A percentile compares a stretch with the other conserved stretches of the same genome.
Conservation (phyloP, 2,888 invertebrate genomes). For the Aspidapion aeneum region DNA sequence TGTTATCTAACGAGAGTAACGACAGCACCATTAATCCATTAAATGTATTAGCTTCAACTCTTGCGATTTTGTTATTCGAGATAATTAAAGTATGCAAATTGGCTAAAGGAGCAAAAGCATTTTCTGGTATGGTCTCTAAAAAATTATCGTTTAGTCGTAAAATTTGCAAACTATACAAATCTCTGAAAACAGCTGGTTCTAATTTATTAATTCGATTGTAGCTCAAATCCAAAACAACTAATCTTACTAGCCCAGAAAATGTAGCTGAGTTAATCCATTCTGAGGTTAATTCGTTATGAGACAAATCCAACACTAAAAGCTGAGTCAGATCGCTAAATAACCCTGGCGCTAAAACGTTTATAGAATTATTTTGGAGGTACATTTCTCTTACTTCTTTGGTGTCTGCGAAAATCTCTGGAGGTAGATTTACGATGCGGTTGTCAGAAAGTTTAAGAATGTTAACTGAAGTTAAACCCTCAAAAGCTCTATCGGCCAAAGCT, state of each 20-base stretch:
- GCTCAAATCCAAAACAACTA: slow-evolving; percentile 74
- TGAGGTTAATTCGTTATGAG: slow-evolving; percentile 74
- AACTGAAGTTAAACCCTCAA: slow-evolving; percentile 70
- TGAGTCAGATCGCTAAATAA: slow-evolving; percentile 73
- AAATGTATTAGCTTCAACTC: slow-evolving; percentile 72
- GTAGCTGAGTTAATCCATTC: slow-evolving; percentile 82
- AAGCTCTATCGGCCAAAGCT: slow-evolving; percentile 72
- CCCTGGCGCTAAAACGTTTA: slow-evolving; percentile 76
- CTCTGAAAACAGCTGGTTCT: slow-evolving; percentile 72
- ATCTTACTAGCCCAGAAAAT: slow-evolving; percentile 70
- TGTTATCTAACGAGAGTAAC: slow-evolving; percentile 75
- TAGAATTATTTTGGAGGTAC: slow-evolving; percentile 77
- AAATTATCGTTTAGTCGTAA: slow-evolving; percentile 76
- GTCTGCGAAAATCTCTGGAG: slow-evolving; percentile 78
- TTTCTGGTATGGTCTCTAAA: slow-evolving; percentile 72
- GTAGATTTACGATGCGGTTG: slow-evolving; percentile 76
- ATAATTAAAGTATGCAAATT: slow-evolving; percentile 79
- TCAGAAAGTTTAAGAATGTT: slow-evolving; percentile 74
- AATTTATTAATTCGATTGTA: slow-evolving; percentile 72
- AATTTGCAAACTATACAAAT: slow-evolving; percentile 75
- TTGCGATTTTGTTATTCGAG: slow-evolving; percentile 74
- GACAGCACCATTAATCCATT: slow-evolving; percentile 73
- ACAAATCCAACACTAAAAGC: slow-evolving; percentile 71
- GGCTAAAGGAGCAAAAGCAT: slow-evolving; percentile 70
- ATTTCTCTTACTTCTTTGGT: slow-evolving; percentile 75